Evolutionary conservation across 2,888 invertebrate genomes (phyloP).

Genomic region (Synanthedon vespiformis): DNA sequence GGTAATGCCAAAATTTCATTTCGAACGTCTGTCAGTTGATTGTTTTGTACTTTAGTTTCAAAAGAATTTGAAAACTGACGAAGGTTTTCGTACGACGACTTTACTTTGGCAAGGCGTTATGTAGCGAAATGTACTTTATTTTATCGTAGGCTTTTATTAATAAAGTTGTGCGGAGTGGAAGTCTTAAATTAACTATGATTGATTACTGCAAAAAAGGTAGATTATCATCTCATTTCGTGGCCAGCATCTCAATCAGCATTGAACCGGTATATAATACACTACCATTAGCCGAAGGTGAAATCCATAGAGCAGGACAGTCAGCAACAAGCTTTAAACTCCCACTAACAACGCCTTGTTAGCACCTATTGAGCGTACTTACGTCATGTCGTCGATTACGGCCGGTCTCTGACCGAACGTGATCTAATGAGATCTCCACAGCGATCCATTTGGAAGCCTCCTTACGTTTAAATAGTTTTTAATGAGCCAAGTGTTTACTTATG

Average conservation of each 20-base stretch:
- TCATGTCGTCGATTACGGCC: constrained; percentile 33
- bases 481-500: constrained; percentile 22
- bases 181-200: constrained; percentile 3
- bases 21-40: no score
- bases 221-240: background rate
- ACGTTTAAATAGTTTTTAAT: constrained; percentile 40
- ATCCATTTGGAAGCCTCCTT: constrained; percentile 33
- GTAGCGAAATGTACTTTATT: background rate
- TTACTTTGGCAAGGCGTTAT: no score
- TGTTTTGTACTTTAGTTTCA: no score
- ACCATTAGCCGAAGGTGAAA: constrained; percentile 44
- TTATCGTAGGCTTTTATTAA: background rate
- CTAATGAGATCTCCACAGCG: constrained; percentile 43
- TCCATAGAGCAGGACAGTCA: constrained; percentile 28
- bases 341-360: constrained; percentile 49
- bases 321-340: constrained; percentile 22
- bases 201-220: constrained; percentile 9
- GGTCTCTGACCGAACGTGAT: constrained; percentile 30
- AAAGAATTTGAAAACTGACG: no score
- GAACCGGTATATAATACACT: constrained; percentile 28
- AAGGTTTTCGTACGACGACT: no score
- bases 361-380: constrained; percentile 44
- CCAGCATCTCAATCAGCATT: constrained; percentile 12
- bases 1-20: no score
- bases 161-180: no score